phyloP scores from a whole-genome alignment of 2,888 invertebrate genomes.

The Seira musarum region DNA sequence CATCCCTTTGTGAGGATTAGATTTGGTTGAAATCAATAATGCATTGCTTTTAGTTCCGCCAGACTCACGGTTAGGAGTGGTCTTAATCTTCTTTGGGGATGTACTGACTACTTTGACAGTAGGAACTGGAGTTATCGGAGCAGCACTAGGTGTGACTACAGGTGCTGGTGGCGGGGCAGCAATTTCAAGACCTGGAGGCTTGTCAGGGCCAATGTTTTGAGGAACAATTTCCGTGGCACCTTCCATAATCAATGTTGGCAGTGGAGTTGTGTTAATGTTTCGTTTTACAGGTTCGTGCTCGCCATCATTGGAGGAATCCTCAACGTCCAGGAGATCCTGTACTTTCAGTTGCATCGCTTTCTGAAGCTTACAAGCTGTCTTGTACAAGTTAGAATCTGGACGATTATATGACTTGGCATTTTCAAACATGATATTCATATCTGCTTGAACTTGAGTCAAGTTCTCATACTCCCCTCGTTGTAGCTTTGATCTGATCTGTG shows the following conservation, averaged over 20 bases:
- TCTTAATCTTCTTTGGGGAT: slow-evolving; percentile 45
- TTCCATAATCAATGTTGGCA: slow-evolving; percentile 56
- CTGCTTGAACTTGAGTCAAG: slow-evolving; percentile 90
- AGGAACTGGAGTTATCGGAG: too few species aligned
- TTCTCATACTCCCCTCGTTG: slow-evolving; percentile 85
- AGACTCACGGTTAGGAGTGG: slow-evolving; percentile 14
- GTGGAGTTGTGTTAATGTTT: slow-evolving; percentile 54
- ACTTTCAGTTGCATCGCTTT: slow-evolving; percentile 88
- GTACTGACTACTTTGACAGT: neutral
- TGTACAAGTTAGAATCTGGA: slow-evolving; percentile 85
- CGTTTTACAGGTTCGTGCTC: slow-evolving; percentile 32
- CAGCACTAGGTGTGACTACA: too few species aligned
- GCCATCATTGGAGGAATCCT: slow-evolving; percentile 72
- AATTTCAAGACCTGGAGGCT: slow-evolving; percentile 50
- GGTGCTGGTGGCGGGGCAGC: slow-evolving; percentile 26
- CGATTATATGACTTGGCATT: slow-evolving; percentile 95
- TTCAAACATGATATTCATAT: slow-evolving; percentile 96
- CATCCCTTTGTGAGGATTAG: slow-evolving; percentile 47
- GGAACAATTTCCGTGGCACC: slow-evolving; percentile 42
- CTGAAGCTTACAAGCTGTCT: slow-evolving; percentile 88
- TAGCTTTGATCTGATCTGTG: slow-evolving; percentile 79
- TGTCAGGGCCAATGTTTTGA: slow-evolving; percentile 37
- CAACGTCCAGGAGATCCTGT: slow-evolving; percentile 81
- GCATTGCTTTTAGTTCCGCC: slow-evolving; percentile 19
- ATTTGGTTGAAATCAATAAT: slow-evolving; percentile 38